Evolutionary conservation across 2,113 vertebrate genomes (phyloP).

Genomic region (Ranitomeya imitator): DNA sequence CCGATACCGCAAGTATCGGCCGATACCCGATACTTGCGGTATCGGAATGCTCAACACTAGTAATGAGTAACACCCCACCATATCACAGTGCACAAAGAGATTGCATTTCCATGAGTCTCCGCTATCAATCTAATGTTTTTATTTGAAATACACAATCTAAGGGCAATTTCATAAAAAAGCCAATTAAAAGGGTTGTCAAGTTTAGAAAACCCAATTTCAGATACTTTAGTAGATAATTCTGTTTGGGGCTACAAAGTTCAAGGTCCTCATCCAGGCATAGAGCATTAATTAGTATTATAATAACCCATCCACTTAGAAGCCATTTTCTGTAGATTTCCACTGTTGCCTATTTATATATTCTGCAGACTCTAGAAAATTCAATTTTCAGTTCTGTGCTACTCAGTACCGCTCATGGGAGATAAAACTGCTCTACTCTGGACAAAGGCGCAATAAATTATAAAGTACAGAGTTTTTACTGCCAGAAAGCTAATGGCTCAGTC

Average conservation of each 20-base stretch:
- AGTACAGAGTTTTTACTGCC: background rate
- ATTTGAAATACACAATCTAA: background rate
- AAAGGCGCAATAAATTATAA: slow-evolving; percentile 12
- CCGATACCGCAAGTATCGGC: too few relatives aligned
- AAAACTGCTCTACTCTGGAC: slow-evolving; percentile 33
- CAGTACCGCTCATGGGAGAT: slow-evolving; percentile 16
- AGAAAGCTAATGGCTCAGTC: slow-evolving; percentile 4
- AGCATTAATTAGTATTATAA: background rate
- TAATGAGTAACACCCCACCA: too few relatives aligned
- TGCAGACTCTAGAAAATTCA: background rate
- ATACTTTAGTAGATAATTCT: background rate
- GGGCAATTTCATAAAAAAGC: background rate
- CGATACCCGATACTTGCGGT: too few relatives aligned
- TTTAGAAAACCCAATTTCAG: background rate
- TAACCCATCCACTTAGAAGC: too few relatives aligned
- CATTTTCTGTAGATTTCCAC: background rate
- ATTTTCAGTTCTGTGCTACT: background rate
- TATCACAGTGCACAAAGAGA: too few relatives aligned
- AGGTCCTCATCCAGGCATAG: background rate
- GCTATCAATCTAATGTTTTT: too few relatives aligned
- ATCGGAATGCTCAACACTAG: too few relatives aligned
- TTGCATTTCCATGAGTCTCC: too few relatives aligned
- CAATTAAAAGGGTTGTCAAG: background rate
- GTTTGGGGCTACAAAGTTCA: background rate
- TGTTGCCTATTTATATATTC: background rate